Base-by-base conservation (phyloP, 2,113 vertebrate genomes). In the Peromyscus maniculatus region DNA sequence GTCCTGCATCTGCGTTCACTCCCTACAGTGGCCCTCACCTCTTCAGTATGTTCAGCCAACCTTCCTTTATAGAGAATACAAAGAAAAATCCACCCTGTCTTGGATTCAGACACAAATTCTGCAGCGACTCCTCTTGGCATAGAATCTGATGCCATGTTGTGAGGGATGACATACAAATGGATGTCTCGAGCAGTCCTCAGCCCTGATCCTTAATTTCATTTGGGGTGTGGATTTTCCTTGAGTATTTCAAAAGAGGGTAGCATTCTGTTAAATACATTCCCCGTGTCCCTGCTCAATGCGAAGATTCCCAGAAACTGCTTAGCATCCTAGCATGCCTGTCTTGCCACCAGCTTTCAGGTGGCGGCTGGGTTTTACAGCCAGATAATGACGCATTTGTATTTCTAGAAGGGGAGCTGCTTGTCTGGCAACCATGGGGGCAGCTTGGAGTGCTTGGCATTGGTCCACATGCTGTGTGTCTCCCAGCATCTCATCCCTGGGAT, bases 401-500 rank as follows among this genome's bases (percentile, higher is more conserved):
- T 96, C 91, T 95, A 96, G 97, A 91, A 88, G 82, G 75, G 88
- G 96, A 96, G 93, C 92, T 92, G 93, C 92, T 92, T 95, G 92
- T 43, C 59, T 94, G 46, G 52, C 49, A 93, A 84, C 91, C 75
- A 36, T 0, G 16, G n/a, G n/a, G 24, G 75, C 59, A 0, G 3
- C 92, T 96, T 90, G 55, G 94, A 87, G 66, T 78, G 97, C 84
- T 91, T 96, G 96, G 97, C 12, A 15, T 97, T 91, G 83, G 97
- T 92, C 67, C 9, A 46, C 96, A 96, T 98, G 98, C 91, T 89
- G 97, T 96, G 94, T 92, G 97, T 97, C 88, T 92, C 87, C 98
- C 95, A 98, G 87, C 87, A 62, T 94, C 96, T 21, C 93, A 87
- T 98, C 96, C 75, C 87, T 96, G 98, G 94, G 97, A 97, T 97